Percentiles rank a stretch among this genome's conserved stretches.
Evolutionary conservation across 2,113 vertebrate genomes (phyloP).

Genomic region (Rhegmatorhina hoffmannsi): DNA sequence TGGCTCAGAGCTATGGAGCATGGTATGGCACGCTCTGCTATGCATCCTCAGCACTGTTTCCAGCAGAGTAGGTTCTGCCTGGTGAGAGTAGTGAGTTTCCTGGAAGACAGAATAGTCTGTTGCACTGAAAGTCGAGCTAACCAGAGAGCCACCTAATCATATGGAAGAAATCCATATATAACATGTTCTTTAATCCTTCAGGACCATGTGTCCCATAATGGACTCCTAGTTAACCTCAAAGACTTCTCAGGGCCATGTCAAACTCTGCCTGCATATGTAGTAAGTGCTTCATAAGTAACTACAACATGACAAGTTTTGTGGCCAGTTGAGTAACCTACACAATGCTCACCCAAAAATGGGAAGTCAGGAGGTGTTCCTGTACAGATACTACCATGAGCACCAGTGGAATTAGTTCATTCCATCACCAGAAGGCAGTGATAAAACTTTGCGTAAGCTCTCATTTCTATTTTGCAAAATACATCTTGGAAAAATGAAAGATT

Average conservation of each 20-base stretch:
- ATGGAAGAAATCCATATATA: neutral
- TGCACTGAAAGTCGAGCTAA: neutral
- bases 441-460: neutral
- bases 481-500: neutral
- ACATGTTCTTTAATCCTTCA: neutral
- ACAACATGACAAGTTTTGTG: neutral
- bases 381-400: rapidly evolving
- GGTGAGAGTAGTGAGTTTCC: neutral
- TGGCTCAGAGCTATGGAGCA: neutral
- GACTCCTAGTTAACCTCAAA: neutral
- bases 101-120: neutral
- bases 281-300: neutral
- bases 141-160: rapidly evolving
- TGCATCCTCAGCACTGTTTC: neutral
- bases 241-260: too few species aligned
- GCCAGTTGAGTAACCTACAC: neutral
- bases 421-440: neutral
- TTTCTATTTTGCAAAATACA: neutral
- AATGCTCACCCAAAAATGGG: neutral
- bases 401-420: neutral
- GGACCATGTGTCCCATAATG: neutral
- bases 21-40: neutral
- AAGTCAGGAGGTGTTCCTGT: neutral
- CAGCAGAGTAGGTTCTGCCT: neutral
- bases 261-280: neutral